These are phyloP conservation scores for Epinephelus moara DNA, from an alignment of 2,113 vertebrate genomes.

Conservation along the genomic window DNA sequence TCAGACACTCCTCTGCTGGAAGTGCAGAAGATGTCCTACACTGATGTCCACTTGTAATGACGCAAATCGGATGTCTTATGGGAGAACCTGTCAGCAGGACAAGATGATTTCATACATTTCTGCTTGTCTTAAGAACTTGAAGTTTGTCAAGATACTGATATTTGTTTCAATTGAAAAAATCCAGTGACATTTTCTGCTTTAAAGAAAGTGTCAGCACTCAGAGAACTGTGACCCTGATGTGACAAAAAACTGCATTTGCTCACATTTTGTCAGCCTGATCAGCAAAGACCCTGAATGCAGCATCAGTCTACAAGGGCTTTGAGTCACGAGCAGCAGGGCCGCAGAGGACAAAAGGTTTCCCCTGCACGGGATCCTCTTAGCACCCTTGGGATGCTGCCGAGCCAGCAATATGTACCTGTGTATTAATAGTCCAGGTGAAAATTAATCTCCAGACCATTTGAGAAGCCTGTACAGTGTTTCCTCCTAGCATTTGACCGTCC, in stretches of 20 bases:
- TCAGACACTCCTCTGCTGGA: not conserved
- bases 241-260: not conserved
- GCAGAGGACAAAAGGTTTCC: constrained; percentile 30
- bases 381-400: constrained; percentile 14
- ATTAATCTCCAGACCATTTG: constrained; percentile 53
- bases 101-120: not conserved
- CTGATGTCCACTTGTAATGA: not conserved
- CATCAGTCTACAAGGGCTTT: not conserved
- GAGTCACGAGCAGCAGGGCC: constrained; percentile 9
- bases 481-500: not conserved
- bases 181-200: not conserved
- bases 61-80: not conserved
- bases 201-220: not conserved
- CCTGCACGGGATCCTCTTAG: constrained; percentile 38
- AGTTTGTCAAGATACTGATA: no score
- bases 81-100: not conserved
- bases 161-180: not conserved
- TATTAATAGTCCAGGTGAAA: constrained; percentile 71
- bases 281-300: constrained; percentile 26
- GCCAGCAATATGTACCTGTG: constrained; percentile 3
- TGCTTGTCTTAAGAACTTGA: not conserved
- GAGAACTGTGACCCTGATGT: not conserved
- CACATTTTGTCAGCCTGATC: not conserved
- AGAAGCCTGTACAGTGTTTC: constrained; percentile 1
- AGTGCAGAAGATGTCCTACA: not conserved